Evolutionary conservation across 2,797 vertebrate genomes (phyloP).

Genomic region (Buphagus erythrorhynchus): DNA sequence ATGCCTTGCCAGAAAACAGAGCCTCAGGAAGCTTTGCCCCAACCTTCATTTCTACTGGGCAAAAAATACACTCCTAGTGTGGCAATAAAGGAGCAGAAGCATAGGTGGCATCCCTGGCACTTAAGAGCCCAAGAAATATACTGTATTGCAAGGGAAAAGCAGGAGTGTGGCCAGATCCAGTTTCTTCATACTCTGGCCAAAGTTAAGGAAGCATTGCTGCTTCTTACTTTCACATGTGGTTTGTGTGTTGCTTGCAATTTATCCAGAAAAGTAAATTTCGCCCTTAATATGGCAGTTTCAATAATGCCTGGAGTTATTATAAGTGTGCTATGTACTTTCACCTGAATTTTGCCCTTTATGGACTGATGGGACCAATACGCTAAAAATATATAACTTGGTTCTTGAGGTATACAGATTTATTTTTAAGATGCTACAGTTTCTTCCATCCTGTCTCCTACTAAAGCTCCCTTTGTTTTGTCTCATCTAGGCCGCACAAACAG

Average conservation of each 20-base stretch:
- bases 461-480: neutral
- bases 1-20: neutral
- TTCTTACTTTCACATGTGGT: neutral
- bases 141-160: neutral
- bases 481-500: neutral
- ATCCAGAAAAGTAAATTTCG: neutral
- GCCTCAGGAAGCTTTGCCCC: neutral
- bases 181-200: neutral
- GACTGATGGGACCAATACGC: neutral
- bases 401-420: neutral
- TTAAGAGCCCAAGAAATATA: neutral
- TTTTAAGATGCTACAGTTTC: neutral
- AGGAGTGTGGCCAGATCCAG: neutral
- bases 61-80: neutral
- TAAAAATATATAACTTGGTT: neutral
- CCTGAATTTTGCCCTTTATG: neutral
- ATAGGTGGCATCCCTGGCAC: neutral
- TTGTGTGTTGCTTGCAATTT: neutral
- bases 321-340: neutral
- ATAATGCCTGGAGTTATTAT: neutral
- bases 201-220: neutral
- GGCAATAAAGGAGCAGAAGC: neutral
- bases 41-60: neutral
- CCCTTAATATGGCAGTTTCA: neutral
- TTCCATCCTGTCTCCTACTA: neutral